A percentile compares a stretch with the other conserved stretches of the same genome.
phyloP scores from a whole-genome alignment of 2,888 invertebrate species.

The Apotomis capreana region DNA sequence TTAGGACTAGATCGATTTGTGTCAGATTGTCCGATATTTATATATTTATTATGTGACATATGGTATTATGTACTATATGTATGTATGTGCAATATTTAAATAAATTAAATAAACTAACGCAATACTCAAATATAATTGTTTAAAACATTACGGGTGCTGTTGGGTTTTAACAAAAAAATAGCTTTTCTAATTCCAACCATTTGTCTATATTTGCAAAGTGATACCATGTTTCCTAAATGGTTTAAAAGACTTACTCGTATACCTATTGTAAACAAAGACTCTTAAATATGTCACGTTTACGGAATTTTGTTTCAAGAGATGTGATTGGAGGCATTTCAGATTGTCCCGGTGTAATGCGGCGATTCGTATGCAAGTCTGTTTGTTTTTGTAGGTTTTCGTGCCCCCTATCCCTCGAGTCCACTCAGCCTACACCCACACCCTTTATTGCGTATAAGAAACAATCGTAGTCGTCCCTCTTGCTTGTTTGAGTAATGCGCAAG shows the following conservation, averaged over 20 bases:
- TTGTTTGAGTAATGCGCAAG: constrained; percentile 10
- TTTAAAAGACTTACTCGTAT: background rate
- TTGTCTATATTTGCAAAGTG: background rate
- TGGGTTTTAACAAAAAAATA: too few species aligned
- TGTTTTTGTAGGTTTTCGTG: constrained; percentile 60
- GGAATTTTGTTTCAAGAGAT: constrained; percentile 48
- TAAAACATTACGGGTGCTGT: too few species aligned
- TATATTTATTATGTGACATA: too few species aligned
- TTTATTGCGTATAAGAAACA: constrained; percentile 51
- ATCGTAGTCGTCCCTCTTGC: constrained; percentile 42
- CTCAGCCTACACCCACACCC: constrained; percentile 42
- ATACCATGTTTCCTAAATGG: background rate
- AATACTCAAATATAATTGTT: too few species aligned
- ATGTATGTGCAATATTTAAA: too few species aligned
- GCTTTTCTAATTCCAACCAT: too few species aligned
- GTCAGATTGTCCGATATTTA: too few species aligned
- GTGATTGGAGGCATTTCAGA: constrained; percentile 51
- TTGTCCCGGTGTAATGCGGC: constrained; percentile 57
- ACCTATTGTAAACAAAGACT: background rate
- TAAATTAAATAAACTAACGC: too few species aligned
- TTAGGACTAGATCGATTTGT: too few species aligned
- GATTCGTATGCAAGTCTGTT: constrained; percentile 71
- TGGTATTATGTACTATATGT: too few species aligned
- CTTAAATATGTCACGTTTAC: constrained; percentile 41
- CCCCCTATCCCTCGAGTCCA: constrained; percentile 45